Percentiles rank a stretch among this genome's conserved stretches.
Conservation (phyloP, 2,888 invertebrate genomes). For the Aphidoletes aphidimyza region DNA sequence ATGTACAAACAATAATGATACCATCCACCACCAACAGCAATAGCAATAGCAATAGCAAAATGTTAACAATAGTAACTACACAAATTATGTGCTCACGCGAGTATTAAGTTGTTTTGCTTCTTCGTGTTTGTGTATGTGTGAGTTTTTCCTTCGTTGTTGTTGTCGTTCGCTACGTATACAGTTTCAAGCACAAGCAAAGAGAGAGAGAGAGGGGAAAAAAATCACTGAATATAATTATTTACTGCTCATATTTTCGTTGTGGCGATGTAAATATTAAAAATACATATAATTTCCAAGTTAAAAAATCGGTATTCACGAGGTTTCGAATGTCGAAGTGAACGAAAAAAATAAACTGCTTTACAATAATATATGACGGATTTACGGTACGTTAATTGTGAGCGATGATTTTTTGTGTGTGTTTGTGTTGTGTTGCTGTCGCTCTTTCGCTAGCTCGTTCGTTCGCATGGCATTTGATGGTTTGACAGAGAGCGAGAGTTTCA, state of each 20-base stretch:
- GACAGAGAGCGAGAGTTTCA: not conserved
- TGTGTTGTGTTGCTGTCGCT: not conserved
- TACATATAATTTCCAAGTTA: not conserved
- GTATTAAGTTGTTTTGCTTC: slow-evolving; percentile 47
- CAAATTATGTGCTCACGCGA: slow-evolving; percentile 50
- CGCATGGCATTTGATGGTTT: not conserved
- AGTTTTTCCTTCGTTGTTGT: not conserved
- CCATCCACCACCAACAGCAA: slow-evolving; percentile 21
- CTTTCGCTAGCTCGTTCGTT: not conserved
- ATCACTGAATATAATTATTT: slow-evolving; percentile 19
- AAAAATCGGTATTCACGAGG: not conserved
- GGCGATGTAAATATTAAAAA: slow-evolving; percentile 41
- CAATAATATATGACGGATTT: slow-evolving; percentile 55
- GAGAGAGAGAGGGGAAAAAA: not conserved
- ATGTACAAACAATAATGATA: slow-evolving; percentile 42
- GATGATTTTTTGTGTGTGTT: slow-evolving; percentile 39
- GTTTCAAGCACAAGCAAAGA: too few relatives aligned
- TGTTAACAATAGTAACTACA: slow-evolving; percentile 38
- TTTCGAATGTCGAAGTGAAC: not conserved
- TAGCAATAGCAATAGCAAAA: not conserved
- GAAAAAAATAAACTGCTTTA: slow-evolving; percentile 26
- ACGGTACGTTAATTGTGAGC: slow-evolving; percentile 55
- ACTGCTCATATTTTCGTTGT: slow-evolving; percentile 3
- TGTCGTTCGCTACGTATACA: not conserved
- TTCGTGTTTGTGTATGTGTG: too few relatives aligned